Conservation (phyloP, 2,113 vertebrate genomes). For the Leucopsar rothschildi region DNA sequence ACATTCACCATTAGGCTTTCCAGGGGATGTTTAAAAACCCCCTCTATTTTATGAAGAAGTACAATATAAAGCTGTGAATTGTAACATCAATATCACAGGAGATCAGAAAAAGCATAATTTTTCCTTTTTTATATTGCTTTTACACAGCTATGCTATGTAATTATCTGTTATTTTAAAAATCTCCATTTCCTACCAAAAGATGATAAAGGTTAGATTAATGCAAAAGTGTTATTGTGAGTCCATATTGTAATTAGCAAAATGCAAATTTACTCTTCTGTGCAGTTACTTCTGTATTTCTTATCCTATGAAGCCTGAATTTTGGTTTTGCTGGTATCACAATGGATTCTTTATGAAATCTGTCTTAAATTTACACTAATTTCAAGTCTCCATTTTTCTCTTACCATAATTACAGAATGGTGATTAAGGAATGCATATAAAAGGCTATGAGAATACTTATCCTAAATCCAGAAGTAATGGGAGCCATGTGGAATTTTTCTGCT, state of each 20-base stretch:
- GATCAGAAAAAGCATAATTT: not conserved
- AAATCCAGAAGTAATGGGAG: not conserved
- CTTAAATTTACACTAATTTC: not conserved
- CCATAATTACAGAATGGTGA: not conserved
- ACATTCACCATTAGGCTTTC: not conserved
- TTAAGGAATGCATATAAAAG: not conserved
- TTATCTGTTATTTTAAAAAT: not conserved
- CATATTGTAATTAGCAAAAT: not conserved
- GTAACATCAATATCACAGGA: not conserved
- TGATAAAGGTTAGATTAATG: not conserved
- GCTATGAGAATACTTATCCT: not conserved
- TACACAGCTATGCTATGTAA: not conserved
- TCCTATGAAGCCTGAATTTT: not conserved
- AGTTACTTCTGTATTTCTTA: not conserved
- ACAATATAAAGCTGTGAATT: not conserved
- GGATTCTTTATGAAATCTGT: not conserved
- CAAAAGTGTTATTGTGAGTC: not conserved
- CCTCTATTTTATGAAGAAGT: not conserved
- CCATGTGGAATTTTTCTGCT: not conserved
- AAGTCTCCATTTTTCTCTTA: not conserved
- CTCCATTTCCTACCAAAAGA: not conserved
- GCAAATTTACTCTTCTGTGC: not conserved
- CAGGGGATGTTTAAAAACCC: not conserved
- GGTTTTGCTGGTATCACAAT: not conserved
- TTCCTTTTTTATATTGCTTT: not conserved